Evolutionary conservation across 2,888 invertebrate species (phyloP), one percentile per base, ranked within the genome.

Genomic region (Ectemnius lituratus): DNA sequence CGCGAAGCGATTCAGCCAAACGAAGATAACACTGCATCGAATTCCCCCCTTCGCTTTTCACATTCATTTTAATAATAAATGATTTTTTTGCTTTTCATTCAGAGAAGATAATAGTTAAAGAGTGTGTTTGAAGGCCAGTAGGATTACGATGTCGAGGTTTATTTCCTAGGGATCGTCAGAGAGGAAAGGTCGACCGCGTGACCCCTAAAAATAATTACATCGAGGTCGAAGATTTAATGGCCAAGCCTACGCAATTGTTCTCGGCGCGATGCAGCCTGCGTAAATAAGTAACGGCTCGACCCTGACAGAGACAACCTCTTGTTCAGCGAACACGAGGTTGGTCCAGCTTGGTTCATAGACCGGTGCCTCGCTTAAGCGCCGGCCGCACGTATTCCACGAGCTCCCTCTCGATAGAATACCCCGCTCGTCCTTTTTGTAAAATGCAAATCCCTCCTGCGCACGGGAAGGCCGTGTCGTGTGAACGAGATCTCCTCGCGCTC

Each of bases 201-300:
- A 80, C 79, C 80, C 70, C 65, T 62, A 66, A 57, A 20, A 68
- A 71, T 74, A 80, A 80, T 80, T 80, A 80, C 76, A 61, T 73
- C 69, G 73, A 76, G 81, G 82, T 81, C 82, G 69, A 68, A 70
- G 81, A 74, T 79, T 81, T 81, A 81, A 81, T 82, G 74, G 65
- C 64, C 28, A 68, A 72, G 81, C 79, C 79, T 79, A 81, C 82
- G 82, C 81, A 73, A 81, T 81, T 81, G 81, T 78, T 73, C 79
- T 56, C 70, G 5, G 8, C 8, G 37, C 37, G 37, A 79, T 75
- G 73, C 76, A 75, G 80, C 75, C 74, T 80, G 80, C 76, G 84
- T 76, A 78, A 78, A 76, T 74, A 76, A 78, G 76, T 74, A 79
- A 80, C 75, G 80, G 67, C 73, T 66, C 75, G 83, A 81, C 81